Percentiles rank a stretch among this genome's conserved stretches.
Evolutionary conservation across 2,113 vertebrate species (phyloP).

Genomic region (Nerophis lumbriciformis): DNA sequence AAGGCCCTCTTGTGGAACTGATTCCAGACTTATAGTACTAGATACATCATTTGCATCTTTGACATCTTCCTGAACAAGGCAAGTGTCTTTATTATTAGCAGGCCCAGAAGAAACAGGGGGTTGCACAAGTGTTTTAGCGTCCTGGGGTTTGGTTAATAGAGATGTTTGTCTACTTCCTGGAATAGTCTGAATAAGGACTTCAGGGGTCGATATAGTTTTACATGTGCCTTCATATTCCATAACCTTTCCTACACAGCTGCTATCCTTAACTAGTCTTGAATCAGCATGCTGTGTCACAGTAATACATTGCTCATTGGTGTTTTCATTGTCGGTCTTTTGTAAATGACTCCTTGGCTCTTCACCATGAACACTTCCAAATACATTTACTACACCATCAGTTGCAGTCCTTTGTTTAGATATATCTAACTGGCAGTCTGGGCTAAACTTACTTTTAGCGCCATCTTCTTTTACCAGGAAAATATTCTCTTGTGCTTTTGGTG

Average conservation of each 20-base stretch:
- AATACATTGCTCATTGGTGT: background rate
- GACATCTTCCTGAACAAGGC: constrained; percentile 1
- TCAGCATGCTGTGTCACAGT: background rate
- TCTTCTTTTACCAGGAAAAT: background rate
- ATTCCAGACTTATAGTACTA: constrained; percentile 57
- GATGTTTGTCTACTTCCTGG: background rate
- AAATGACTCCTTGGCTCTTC: background rate
- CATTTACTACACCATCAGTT: background rate
- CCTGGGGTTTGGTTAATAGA: constrained; percentile 1
- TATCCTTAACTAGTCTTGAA: constrained; percentile 1
- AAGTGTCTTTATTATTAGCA: background rate
- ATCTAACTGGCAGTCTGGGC: constrained; percentile 1
- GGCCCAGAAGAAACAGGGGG: constrained; percentile 8
- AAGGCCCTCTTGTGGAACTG: constrained; percentile 39
- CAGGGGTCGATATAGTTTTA: background rate
- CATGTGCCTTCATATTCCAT: constrained; percentile 3
- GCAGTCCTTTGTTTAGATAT: background rate
- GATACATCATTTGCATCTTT: constrained; percentile 59
- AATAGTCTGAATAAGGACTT: background rate
- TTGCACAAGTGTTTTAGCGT: constrained; percentile 1
- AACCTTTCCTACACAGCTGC: background rate
- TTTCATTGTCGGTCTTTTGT: background rate
- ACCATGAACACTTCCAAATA: background rate
- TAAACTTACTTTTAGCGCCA: background rate
- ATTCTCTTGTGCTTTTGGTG: background rate